These are phyloP conservation scores for Troilus luridus DNA, from an alignment of 2,888 invertebrate genomes.

Conservation along the genomic window DNA sequence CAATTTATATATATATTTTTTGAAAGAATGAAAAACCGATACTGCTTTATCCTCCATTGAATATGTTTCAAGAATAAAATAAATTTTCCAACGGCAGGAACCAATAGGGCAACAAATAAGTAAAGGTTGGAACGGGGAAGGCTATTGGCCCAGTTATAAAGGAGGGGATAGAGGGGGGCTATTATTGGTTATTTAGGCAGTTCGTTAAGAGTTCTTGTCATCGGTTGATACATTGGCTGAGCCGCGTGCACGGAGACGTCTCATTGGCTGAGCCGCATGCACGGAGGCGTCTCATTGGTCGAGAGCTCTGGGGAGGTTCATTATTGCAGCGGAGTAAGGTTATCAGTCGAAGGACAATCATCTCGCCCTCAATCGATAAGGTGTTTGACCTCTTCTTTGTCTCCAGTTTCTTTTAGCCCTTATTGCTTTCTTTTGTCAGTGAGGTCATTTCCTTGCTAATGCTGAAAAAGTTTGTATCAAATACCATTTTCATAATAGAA, in stretches of 20 bases:
- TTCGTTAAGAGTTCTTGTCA: slow-evolving; percentile 19
- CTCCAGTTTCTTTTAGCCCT: not conserved
- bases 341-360: slow-evolving; percentile 9
- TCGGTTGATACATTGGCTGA: slow-evolving; percentile 22
- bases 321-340: not conserved
- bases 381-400: slow-evolving; percentile 17
- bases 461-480: not conserved
- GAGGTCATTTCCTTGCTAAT: not conserved
- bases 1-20: too few species aligned
- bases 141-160: slow-evolving; percentile 23
- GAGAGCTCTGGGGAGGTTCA: not conserved
- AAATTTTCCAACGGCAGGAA: not conserved
- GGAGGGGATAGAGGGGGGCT: not conserved
- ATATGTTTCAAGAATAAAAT: not conserved
- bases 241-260: not conserved
- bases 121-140: not conserved
- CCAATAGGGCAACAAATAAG: not conserved
- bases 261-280: not conserved
- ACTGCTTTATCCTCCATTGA: not conserved
- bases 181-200: not conserved
- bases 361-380: slow-evolving; percentile 9
- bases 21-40: too few species aligned
- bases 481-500: not conserved
- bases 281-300: not conserved
- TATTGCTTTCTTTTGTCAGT: not conserved